Percentiles rank a stretch among this genome's conserved stretches.
phyloP scores from a whole-genome alignment of 2,888 invertebrate species.

The Leptogaster cylindrica region DNA sequence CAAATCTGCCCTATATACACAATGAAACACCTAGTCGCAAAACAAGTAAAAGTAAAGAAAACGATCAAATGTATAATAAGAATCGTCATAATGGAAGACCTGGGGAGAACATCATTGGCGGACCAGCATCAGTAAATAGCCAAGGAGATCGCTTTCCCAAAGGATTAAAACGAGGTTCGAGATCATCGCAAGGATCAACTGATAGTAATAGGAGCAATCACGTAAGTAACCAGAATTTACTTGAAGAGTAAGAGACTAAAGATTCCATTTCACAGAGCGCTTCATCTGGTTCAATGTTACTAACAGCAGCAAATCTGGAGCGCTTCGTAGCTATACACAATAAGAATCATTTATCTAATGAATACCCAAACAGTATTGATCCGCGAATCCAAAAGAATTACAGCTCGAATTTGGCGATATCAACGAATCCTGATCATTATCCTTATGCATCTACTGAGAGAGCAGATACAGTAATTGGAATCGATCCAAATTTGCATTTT shows the following conservation, averaged over 20 bases:
- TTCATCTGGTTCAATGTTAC: slow-evolving; percentile 77
- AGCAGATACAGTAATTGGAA: slow-evolving; percentile 55
- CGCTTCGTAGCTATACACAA: slow-evolving; percentile 67
- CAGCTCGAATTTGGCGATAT: slow-evolving; percentile 31
- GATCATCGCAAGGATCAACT: slow-evolving; percentile 73
- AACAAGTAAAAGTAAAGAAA: slow-evolving; percentile 5
- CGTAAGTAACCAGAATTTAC: slow-evolving; percentile 64
- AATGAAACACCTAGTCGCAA: slow-evolving; percentile 25
- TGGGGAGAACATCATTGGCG: neutral
- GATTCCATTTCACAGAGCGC: slow-evolving; percentile 68
- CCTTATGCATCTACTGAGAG: slow-evolving; percentile 18
- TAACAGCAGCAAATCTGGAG: slow-evolving; percentile 78
- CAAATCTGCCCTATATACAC: slow-evolving; percentile 38
- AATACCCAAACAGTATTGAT: slow-evolving; percentile 13
- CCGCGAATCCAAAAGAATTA: slow-evolving; percentile 31
- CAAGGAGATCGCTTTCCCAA: too few species aligned
- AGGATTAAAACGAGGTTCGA: slow-evolving; percentile 64
- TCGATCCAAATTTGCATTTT: slow-evolving; percentile 59
- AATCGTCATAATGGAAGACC: slow-evolving; percentile 16
- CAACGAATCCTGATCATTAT: slow-evolving; percentile 8
- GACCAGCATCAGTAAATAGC: neutral
- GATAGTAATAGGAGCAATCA: slow-evolving; percentile 79
- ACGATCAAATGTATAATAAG: neutral
- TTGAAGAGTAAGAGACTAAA: neutral
- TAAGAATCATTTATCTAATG: slow-evolving; percentile 31